phyloP scores from a whole-genome alignment of 2,113 vertebrate species.

The Xenopus tropicalis region UCB_Xtro_10.0 CM004445.2:90726501-90727000 shows the following conservation, averaged over 20 bases:
- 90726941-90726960: background rate
- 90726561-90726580: no score
- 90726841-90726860: constrained; percentile 73
- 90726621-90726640: no score
- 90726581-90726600: no score
- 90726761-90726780: constrained; percentile 81
- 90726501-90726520: no score
- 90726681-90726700: constrained; percentile 70
- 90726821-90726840: constrained; percentile 76
- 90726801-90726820: constrained; percentile 73
- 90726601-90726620: no score
- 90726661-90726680: no score
- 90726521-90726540: no score
- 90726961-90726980: background rate
- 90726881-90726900: constrained; percentile 82
- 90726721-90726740: constrained; percentile 69
- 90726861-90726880: constrained; percentile 80
- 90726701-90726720: constrained; percentile 74
- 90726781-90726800: constrained; percentile 75
- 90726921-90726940: no score
- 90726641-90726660: no score
- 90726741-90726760: constrained; percentile 75
- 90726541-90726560: no score
- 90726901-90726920: constrained; percentile 1
- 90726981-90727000: background rate